Conservation (phyloP, 2,888 invertebrate species). For the Dryobotodes eremita region DNA sequence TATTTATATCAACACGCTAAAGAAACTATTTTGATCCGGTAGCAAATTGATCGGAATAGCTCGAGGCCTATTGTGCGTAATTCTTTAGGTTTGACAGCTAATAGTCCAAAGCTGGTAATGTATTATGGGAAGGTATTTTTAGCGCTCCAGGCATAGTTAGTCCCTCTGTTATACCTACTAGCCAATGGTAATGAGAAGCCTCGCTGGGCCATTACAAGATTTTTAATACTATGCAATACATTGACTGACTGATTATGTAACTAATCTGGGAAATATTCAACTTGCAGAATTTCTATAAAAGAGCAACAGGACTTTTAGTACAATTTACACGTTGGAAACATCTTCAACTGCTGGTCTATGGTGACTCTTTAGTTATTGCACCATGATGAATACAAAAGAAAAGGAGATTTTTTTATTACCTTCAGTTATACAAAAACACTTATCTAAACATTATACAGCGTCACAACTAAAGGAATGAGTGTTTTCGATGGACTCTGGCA, state of each 20-base stretch:
- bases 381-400: background rate
- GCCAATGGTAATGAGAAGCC: background rate
- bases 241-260: background rate
- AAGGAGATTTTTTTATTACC: too few relatives aligned
- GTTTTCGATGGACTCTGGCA: too few relatives aligned
- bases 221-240: background rate
- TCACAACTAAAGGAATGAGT: too few relatives aligned
- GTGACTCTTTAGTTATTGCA: background rate
- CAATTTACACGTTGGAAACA: background rate
- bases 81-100: conserved; percentile 35
- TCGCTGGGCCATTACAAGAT: background rate
- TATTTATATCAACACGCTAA: conserved; percentile 82
- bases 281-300: background rate
- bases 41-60: conserved; percentile 75
- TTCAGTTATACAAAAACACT: too few relatives aligned
- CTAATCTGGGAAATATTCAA: background rate
- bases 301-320: background rate
- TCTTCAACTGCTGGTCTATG: too few relatives aligned
- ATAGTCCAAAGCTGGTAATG: conserved; percentile 14
- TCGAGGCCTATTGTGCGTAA: conserved; percentile 70
- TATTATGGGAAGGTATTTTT: background rate
- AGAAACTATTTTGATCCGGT: conserved; percentile 86
- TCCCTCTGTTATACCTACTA: background rate
- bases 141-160: background rate
- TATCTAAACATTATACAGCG: too few relatives aligned